A percentile compares a stretch with the other conserved stretches of the same genome.
Conservation (phyloP, 2,113 vertebrate species). For the Edolisoma coerulescens region DNA sequence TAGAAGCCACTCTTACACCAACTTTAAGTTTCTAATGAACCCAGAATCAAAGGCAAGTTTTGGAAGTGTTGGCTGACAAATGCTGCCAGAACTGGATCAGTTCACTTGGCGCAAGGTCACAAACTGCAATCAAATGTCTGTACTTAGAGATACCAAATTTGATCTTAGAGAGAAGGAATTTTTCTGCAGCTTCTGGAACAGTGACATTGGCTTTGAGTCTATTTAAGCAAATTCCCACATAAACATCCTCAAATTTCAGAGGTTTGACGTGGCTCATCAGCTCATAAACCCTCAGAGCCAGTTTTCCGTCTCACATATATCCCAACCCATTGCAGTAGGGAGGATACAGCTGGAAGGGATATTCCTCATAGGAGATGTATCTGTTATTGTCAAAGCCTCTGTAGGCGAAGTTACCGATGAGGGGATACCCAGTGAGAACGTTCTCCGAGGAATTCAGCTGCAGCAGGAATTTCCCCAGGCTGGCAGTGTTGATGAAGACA, state of each 20-base stretch:
- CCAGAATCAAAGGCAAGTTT: slow-evolving; percentile 45
- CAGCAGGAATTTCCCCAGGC: slow-evolving; percentile 68
- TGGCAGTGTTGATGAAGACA: slow-evolving; percentile 68
- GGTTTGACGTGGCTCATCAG: slow-evolving; percentile 70
- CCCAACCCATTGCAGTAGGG: slow-evolving; percentile 71
- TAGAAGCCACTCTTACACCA: not conserved
- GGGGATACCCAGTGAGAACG: slow-evolving; percentile 68
- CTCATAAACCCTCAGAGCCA: slow-evolving; percentile 64
- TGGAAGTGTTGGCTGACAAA: slow-evolving; percentile 34
- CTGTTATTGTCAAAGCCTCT: slow-evolving; percentile 39
- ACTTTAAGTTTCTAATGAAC: not conserved
- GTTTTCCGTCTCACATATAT: slow-evolving; percentile 64
- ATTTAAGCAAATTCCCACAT: slow-evolving; percentile 72
- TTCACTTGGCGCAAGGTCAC: slow-evolving; percentile 51
- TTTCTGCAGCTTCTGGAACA: slow-evolving; percentile 45
- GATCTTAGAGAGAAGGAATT: slow-evolving; percentile 66
- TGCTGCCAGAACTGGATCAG: slow-evolving; percentile 66
- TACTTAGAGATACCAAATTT: slow-evolving; percentile 67
- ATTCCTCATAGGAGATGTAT: slow-evolving; percentile 62
- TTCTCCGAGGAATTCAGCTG: slow-evolving; percentile 49
- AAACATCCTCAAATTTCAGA: slow-evolving; percentile 74
- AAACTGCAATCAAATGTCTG: slow-evolving; percentile 59
- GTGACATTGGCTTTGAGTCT: slow-evolving; percentile 63
- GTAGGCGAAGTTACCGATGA: slow-evolving; percentile 20
- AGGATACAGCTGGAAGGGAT: slow-evolving; percentile 68